Percentiles rank a stretch among this genome's conserved stretches.
These are phyloP conservation scores for Noctua pronuba DNA, from an alignment of 2,888 invertebrate genomes.

Conservation along the genomic window DNA sequence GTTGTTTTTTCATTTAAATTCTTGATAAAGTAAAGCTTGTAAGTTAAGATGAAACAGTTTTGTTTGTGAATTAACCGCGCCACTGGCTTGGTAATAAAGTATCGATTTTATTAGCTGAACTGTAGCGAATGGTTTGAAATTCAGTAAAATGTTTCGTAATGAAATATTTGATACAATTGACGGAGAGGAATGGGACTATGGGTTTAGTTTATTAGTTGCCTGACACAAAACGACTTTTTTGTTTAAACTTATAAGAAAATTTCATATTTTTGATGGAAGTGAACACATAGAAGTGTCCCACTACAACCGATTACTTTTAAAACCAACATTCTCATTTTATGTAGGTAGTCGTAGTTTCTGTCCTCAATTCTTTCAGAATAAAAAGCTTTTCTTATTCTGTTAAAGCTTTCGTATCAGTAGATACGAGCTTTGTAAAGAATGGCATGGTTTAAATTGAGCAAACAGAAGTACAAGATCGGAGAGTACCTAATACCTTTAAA, in stretches of 20 bases:
- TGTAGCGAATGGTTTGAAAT: not conserved
- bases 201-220: not conserved
- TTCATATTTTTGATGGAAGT: not conserved
- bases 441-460: slow-evolving; percentile 28
- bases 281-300: not conserved
- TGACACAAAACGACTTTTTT: not conserved
- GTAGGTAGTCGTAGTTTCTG: not conserved
- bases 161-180: not conserved
- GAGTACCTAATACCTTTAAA: not conserved
- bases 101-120: not conserved
- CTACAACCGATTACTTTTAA: too few relatives aligned
- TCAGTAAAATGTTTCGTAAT: not conserved
- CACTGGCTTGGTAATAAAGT: not conserved
- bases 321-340: not conserved
- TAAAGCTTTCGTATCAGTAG: not conserved
- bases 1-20: not conserved
- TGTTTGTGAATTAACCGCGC: not conserved
- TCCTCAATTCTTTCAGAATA: not conserved
- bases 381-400: not conserved
- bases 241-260: too few relatives aligned
- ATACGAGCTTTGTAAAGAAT: not conserved
- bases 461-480: not conserved
- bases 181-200: not conserved
- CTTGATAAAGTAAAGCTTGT: not conserved
- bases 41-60: not conserved